Conservation (phyloP, 2,888 invertebrate genomes). For the Luffia ferchaultella region DNA sequence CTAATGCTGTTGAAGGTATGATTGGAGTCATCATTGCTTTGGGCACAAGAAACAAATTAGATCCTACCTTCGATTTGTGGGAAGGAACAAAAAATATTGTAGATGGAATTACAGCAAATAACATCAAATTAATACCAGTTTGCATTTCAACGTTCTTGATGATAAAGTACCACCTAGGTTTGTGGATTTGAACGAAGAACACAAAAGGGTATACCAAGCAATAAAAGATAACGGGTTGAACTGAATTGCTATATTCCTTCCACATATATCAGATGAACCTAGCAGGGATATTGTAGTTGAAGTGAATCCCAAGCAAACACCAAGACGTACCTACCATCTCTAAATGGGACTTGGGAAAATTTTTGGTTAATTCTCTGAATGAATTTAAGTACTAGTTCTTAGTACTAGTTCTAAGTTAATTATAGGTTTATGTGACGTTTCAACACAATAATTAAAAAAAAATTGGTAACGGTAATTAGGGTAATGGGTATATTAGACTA, state of each 20-base stretch:
- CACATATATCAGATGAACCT: conserved; percentile 82
- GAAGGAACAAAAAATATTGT: conserved; percentile 82
- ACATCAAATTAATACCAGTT: conserved; percentile 73
- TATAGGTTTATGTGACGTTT: conserved; percentile 43
- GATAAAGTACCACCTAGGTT: conserved; percentile 82
- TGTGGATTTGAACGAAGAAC: conserved; percentile 76
- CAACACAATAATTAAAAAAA: conserved; percentile 19
- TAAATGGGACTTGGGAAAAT: conserved; percentile 79
- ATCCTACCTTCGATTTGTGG: conserved; percentile 80
- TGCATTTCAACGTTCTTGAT: conserved; percentile 84
- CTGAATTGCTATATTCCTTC: conserved; percentile 81
- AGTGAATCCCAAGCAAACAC: conserved; percentile 69
- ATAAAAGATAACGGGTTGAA: conserved; percentile 73
- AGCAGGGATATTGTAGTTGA: conserved; percentile 63
- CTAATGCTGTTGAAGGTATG: conserved; percentile 71
- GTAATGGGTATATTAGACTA: too few relatives aligned
- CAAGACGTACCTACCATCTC: conserved; percentile 74
- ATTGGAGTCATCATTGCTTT: conserved; percentile 80
- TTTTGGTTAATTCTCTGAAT: conserved; percentile 76
- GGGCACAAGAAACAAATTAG: conserved; percentile 80
- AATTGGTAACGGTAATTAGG: too few relatives aligned
- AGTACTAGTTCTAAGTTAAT: too few relatives aligned
- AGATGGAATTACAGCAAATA: conserved; percentile 77
- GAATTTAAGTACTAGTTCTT: conserved; percentile 77
- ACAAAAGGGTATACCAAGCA: conserved; percentile 76